Percentiles rank a stretch among this genome's conserved stretches.
phyloP scores from a whole-genome alignment of 1,140 invertebrate species.

The Charaxes varanes region DNA sequence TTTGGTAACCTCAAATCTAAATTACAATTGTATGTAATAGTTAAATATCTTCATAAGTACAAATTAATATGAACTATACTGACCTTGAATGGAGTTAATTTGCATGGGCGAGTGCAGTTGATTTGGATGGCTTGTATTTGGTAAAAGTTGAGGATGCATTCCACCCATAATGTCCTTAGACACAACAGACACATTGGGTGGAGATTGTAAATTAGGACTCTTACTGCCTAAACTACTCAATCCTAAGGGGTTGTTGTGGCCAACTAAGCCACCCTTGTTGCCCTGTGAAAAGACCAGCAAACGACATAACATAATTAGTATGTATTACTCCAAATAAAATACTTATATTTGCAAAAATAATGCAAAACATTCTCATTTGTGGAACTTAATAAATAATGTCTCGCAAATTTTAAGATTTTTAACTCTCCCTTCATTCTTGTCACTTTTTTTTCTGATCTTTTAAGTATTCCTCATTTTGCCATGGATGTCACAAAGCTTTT shows the following conservation, averaged over 20 bases:
- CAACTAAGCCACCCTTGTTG: slow-evolving; percentile 82
- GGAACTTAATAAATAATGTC: too few species aligned
- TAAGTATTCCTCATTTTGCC: too few species aligned
- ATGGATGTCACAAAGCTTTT: too few species aligned
- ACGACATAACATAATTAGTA: slow-evolving; percentile 53
- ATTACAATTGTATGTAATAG: slow-evolving; percentile 8
- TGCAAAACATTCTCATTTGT: not conserved
- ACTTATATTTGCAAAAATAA: not conserved
- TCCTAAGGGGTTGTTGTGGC: slow-evolving; percentile 79
- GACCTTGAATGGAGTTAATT: slow-evolving; percentile 81
- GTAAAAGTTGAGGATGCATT: slow-evolving; percentile 73
- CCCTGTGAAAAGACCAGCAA: slow-evolving; percentile 76
- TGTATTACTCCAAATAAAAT: slow-evolving; percentile 12
- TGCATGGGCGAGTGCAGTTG: slow-evolving; percentile 71
- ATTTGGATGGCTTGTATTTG: slow-evolving; percentile 73
- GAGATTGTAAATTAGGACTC: slow-evolving; percentile 87
- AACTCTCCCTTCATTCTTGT: too few species aligned
- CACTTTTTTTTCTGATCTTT: too few species aligned
- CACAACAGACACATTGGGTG: slow-evolving; percentile 80
- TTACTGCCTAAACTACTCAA: slow-evolving; percentile 84
- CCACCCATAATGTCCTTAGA: slow-evolving; percentile 71
- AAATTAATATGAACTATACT: slow-evolving; percentile 18
- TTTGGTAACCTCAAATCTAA: too few species aligned
- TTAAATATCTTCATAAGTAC: slow-evolving; percentile 8
- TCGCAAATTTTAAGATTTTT: too few species aligned